phyloP scores from a whole-genome alignment of 2,797 vertebrate species.

The Anabacerthia variegaticeps region DNA sequence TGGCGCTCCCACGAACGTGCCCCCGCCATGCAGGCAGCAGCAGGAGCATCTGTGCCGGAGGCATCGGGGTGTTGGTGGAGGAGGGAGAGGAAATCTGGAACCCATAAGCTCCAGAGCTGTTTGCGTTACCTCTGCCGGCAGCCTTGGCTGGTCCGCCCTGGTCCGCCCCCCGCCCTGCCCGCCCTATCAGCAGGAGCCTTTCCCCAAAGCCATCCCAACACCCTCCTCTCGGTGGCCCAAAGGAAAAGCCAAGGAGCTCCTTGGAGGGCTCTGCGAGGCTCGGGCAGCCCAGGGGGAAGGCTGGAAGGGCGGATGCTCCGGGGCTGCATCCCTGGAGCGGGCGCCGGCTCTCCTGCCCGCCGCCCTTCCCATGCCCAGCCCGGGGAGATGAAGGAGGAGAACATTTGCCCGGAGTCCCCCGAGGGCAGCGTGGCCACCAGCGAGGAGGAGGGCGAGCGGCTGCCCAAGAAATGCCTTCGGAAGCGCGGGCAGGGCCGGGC shows the following conservation, averaged over 20 bases:
- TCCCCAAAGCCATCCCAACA: conserved; percentile 33
- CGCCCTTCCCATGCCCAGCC: not conserved
- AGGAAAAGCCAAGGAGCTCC: conserved; percentile 44
- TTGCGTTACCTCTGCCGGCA: conserved; percentile 77
- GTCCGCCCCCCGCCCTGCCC: conserved; percentile 72
- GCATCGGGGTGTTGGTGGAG: conserved; percentile 19
- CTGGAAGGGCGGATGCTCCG: not conserved
- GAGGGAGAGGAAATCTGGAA: conserved; percentile 88
- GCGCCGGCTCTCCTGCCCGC: not conserved
- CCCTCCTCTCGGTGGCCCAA: conserved; percentile 67
- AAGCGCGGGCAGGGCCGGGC: conserved; percentile 77
- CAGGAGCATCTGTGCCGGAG: conserved; percentile 61
- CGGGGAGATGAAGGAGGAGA: conserved; percentile 85
- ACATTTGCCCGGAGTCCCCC: conserved; percentile 77
- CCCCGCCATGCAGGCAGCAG: conserved; percentile 18
- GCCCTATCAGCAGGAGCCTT: conserved; percentile 75
- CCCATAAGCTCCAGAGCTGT: conserved; percentile 89
- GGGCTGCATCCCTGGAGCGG: not conserved
- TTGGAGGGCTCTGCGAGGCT: conserved; percentile 55
- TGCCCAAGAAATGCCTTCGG: conserved; percentile 78
- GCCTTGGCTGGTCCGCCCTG: conserved; percentile 61
- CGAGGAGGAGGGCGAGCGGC: conserved; percentile 78
- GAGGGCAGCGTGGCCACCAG: conserved; percentile 75
- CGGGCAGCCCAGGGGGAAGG: not conserved
- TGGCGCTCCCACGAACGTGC: not conserved